These are phyloP conservation scores for Ormyrus labotus DNA, from an alignment of 2,888 invertebrate species.

Conservation along the genomic window DNA sequence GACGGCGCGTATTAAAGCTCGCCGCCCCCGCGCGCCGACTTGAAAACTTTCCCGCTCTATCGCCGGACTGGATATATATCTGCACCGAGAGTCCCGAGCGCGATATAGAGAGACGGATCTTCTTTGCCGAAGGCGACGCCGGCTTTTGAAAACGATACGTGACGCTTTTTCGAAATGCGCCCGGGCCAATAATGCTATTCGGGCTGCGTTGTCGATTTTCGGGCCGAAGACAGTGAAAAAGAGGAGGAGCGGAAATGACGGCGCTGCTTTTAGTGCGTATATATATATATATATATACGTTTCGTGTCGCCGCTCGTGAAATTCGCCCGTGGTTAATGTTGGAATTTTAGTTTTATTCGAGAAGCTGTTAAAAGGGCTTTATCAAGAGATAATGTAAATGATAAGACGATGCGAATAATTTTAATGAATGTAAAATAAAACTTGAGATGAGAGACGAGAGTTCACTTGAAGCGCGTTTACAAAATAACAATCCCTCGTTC, in stretches of 20 bases:
- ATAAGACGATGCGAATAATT: too few species aligned
- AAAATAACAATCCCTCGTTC: too few species aligned
- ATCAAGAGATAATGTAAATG: too few species aligned
- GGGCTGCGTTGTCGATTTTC: constrained; percentile 38
- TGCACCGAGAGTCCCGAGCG: neutral
- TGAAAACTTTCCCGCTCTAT: constrained; percentile 22
- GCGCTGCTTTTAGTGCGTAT: neutral
- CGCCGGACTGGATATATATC: constrained; percentile 34
- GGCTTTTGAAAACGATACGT: constrained; percentile 51
- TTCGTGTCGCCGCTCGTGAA: too few species aligned
- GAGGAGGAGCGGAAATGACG: neutral
- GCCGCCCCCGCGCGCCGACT: neutral
- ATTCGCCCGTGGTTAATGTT: too few species aligned
- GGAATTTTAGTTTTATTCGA: too few species aligned
- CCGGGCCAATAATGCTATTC: constrained; percentile 17
- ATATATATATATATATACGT: too few species aligned
- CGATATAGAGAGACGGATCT: constrained; percentile 37
- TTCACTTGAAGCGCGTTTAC: too few species aligned
- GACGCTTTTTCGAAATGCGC: constrained; percentile 46
- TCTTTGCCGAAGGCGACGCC: neutral
- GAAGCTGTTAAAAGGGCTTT: too few species aligned
- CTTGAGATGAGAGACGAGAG: too few species aligned
- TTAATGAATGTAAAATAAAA: too few species aligned
- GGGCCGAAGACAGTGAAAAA: neutral
- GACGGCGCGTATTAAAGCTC: neutral